These are phyloP conservation scores for Heliconius ismenius DNA, from an alignment of 2,888 invertebrate species.

Conservation along the genomic window DNA sequence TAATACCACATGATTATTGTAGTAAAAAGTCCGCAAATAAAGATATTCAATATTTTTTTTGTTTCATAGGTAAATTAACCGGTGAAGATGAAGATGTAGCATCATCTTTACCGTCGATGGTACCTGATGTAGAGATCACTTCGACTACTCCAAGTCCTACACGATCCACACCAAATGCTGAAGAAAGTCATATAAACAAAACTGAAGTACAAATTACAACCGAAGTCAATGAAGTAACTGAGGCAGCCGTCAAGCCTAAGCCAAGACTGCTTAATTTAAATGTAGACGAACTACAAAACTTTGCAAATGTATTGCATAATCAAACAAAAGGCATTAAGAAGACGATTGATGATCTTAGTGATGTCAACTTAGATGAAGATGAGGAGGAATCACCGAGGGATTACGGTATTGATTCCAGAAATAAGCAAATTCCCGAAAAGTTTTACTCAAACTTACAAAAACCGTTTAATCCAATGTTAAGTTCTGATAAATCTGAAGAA, in stretches of 20 bases:
- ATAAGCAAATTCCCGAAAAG: conserved; percentile 64
- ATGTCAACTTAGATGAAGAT: conserved; percentile 87
- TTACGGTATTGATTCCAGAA: conserved; percentile 51
- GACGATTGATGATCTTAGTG: conserved; percentile 85
- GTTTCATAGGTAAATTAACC: conserved; percentile 63
- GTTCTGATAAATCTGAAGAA: conserved; percentile 64
- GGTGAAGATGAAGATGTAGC: conserved; percentile 63
- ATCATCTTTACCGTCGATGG: conserved; percentile 34
- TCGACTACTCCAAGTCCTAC: conserved; percentile 47
- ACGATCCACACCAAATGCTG: conserved; percentile 47
- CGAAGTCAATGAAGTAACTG: conserved; percentile 49
- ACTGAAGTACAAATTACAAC: conserved; percentile 49
- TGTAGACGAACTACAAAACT: conserved; percentile 72
- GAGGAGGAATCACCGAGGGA: conserved; percentile 70
- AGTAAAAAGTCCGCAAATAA: neutral
- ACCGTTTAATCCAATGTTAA: conserved; percentile 65
- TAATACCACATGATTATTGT: neutral
- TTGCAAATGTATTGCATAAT: conserved; percentile 72
- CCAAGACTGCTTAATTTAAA: conserved; percentile 68
- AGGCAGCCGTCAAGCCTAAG: conserved; percentile 57
- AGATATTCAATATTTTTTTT: conserved; percentile 43
- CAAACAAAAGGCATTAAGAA: conserved; percentile 63
- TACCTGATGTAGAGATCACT: conserved; percentile 36
- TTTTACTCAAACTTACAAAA: conserved; percentile 71
- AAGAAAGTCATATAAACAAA: conserved; percentile 48